A percentile compares a stretch with the other conserved stretches of the same genome.
Evolutionary conservation across 2,888 invertebrate genomes (phyloP).

Genomic region (Dorcus parallelipipedus): DNA sequence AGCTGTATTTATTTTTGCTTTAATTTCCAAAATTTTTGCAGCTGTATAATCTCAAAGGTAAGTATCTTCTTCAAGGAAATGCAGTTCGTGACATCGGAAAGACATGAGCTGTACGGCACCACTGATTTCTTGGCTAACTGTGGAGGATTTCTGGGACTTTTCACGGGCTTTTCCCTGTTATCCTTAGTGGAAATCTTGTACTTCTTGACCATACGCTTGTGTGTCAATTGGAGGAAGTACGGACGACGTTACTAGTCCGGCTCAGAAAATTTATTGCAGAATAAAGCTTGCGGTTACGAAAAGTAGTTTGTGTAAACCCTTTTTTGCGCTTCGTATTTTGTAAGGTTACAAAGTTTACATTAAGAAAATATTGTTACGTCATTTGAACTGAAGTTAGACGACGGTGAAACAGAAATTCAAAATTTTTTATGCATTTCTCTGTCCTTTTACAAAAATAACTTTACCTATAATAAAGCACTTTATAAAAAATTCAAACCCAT

Average conservation of each 20-base stretch:
- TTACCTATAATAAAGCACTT: no score
- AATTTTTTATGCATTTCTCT: no score
- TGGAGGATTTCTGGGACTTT: constrained; percentile 60
- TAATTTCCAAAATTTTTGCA: background rate
- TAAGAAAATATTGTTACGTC: no score
- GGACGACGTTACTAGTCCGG: constrained; percentile 35
- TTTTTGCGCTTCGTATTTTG: no score
- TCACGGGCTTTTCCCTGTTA: constrained; percentile 46
- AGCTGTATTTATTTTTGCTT: no score
- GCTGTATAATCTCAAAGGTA: background rate
- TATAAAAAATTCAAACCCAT: no score
- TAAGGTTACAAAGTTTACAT: no score
- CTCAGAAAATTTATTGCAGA: background rate
- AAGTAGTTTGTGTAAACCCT: no score
- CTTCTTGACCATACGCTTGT: constrained; percentile 50
- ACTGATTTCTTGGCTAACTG: constrained; percentile 69
- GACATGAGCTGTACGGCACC: constrained; percentile 65
- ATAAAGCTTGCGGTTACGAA: no score
- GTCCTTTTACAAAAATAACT: no score
- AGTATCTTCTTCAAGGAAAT: constrained; percentile 65
- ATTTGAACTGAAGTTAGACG: no score
- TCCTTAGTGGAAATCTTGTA: constrained; percentile 55
- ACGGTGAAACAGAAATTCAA: no score
- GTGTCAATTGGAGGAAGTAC: constrained; percentile 38
- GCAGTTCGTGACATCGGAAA: constrained; percentile 64